These are phyloP conservation scores for Manis javanica DNA, from an alignment of 2,797 vertebrate genomes.

Conservation along the genomic window DNA sequence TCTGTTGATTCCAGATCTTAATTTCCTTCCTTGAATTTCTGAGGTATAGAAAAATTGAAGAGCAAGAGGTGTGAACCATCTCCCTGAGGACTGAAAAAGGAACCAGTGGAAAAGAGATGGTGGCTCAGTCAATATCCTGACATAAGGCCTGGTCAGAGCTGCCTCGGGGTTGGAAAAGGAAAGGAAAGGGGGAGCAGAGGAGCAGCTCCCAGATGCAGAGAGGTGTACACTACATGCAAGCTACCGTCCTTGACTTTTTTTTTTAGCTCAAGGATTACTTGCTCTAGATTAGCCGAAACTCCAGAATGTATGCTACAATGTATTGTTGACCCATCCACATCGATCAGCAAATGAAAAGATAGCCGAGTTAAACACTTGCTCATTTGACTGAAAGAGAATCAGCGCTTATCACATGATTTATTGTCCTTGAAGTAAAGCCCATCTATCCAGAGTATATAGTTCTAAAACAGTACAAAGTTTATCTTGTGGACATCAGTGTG, in stretches of 20 bases:
- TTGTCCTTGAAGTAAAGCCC: background rate
- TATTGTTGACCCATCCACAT: background rate
- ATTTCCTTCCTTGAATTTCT: constrained; percentile 35
- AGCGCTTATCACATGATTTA: background rate
- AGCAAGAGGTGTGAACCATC: background rate
- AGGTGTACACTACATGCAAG: background rate
- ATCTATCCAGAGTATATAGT: background rate
- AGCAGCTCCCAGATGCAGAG: background rate
- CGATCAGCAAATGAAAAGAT: constrained; percentile 41
- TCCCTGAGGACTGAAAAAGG: background rate
- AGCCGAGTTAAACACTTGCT: background rate
- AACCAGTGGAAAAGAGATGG: background rate
- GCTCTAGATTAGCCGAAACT: constrained; percentile 41
- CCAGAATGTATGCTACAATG: background rate
- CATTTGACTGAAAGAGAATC: background rate
- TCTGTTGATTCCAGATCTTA: background rate
- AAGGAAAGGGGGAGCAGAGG: background rate
- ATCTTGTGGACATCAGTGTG: background rate
- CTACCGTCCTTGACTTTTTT: background rate
- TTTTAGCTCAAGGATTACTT: background rate
- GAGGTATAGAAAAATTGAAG: background rate
- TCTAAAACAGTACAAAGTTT: background rate
- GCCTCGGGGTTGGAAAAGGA: background rate
- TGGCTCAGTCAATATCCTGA: background rate
- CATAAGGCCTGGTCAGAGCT: background rate